Evolutionary conservation across 2,797 vertebrate species (phyloP), one percentile per base, ranked within the genome.

Genomic region (Acipenser ruthenus): DNA sequence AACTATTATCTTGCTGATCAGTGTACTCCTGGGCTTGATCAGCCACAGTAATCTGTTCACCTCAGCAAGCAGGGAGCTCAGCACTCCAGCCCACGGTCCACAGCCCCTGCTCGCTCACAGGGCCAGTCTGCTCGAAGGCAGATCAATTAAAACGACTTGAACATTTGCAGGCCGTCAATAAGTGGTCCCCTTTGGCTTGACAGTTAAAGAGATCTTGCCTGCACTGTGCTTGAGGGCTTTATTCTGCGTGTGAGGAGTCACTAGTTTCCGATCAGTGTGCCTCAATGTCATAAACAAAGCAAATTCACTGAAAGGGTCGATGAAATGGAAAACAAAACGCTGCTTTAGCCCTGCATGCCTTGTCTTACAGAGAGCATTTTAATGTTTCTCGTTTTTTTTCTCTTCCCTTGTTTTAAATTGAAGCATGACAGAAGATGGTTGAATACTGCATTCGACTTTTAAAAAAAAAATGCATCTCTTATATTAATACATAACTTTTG

Each of bases 71-170:
- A 78, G 77, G 77, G 9, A 79, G 73, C 79, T 84, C 79, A 74
- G 80, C 50, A 62, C 53, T 66, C 65, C 23, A 37, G 23, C 2
- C 68, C 63, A 71, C 67, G 70, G 66, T 66, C 59, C 63, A 69
- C 67, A 76, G 78, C 73, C 77, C 77, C 71, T 64, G 62, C 65
- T 55, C 51, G 48, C 63, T 37, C 48, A 50, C 61, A 50, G 74
- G 77, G 78, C 68, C 72, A 37, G 72, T 65, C 69, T 67, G 83
- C 89, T 85, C 85, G 72, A 80, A 85, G 67, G 74, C 73, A 78
- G 87, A 89, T 94, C 91, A 80, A 90, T 94, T 90, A 81, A 91
- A 93, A 91, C 80, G 85, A 88, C 86, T 84, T 78, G 79, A 81
- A 83, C 79, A 77, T 81, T 91, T 92, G 86, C 83, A 87, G 80